Base-by-base conservation (phyloP, 2,888 invertebrate species). In the Eupithecia pulchellata region DNA sequence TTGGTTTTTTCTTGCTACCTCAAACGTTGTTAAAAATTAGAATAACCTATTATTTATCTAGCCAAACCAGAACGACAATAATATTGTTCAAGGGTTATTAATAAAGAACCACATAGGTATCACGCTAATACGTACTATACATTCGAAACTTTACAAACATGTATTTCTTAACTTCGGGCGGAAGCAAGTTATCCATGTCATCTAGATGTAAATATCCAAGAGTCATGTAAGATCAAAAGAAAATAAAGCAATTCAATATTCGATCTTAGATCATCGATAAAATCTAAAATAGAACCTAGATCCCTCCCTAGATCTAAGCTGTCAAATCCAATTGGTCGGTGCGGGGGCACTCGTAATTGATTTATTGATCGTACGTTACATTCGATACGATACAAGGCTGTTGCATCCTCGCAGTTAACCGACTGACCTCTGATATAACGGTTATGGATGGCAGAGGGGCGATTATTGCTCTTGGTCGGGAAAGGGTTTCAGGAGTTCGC, bases 341-440 rank as follows among this genome's bases (percentile, higher is more conserved):
- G 92, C 92, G 90, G 92, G 91, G 89, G 92, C 91, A 86, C 89
- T 88, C 86, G 90, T 94, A 94, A 94, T 94, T 94, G 94, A 94
- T 94, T 94, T 94, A 94, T 93, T 93, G 94, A 93, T 93, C 92
- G 89, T 94, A 91, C 89, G 91, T 94, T 91, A 93, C 88, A 91
- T 93, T 94, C 93, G 94, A 93, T 94, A 91, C 86, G 89, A 87
- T 86, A 88, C 84, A 84, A 86, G 85, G 85, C 82, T 84, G 82
- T 78, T 88, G 90, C 90, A 90, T 91, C 90, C 91, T 89, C 85
- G 86, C 69, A 87, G 86, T 91, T 93, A 90, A 92, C 93, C 89
- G 87, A 81, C 82, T 93, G 92, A 93, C 93, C 93, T 92, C 62
- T 58, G 70, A 67, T 72, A 66, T 73, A 70, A 30, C 57, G 55